Conservation (phyloP, 2,888 invertebrate species). For the Agriopis aurantiaria region DNA sequence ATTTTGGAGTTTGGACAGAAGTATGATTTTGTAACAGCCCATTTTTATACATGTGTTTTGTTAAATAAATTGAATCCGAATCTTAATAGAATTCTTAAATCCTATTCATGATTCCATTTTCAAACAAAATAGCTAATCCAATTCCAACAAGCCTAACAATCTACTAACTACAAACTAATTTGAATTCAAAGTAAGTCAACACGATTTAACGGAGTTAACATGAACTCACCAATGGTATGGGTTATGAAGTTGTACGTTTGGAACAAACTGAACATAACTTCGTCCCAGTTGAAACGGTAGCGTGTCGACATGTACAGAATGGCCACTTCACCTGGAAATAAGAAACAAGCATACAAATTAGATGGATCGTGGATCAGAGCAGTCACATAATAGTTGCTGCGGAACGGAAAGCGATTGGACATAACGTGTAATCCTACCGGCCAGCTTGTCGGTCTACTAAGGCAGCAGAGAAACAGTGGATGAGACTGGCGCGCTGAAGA, state of each 20-base stretch:
- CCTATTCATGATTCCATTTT: too few species aligned
- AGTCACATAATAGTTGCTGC: too few species aligned
- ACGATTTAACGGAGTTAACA: constrained; percentile 1
- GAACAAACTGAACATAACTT: constrained; percentile 76
- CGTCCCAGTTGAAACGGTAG: constrained; percentile 80
- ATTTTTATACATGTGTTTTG: too few species aligned
- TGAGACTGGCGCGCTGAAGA: too few species aligned
- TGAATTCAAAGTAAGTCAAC: constrained; percentile 15
- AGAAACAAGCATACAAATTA: neutral
- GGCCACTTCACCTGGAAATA: constrained; percentile 74
- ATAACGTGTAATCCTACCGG: too few species aligned
- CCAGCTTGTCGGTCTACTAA: too few species aligned
- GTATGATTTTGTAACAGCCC: too few species aligned
- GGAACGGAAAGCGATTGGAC: too few species aligned
- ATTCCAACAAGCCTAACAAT: neutral
- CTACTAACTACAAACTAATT: constrained; percentile 21
- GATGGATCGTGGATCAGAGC: neutral
- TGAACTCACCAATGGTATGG: constrained; percentile 60
- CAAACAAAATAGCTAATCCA: neutral
- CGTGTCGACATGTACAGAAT: constrained; percentile 75
- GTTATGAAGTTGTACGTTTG: constrained; percentile 76
- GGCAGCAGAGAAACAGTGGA: too few species aligned
- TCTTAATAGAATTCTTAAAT: too few species aligned
- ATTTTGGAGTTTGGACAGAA: too few species aligned
- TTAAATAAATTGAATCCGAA: too few species aligned